Base-by-base conservation (phyloP, 2,888 invertebrate genomes). In the Meiosimyza decipiens region DNA sequence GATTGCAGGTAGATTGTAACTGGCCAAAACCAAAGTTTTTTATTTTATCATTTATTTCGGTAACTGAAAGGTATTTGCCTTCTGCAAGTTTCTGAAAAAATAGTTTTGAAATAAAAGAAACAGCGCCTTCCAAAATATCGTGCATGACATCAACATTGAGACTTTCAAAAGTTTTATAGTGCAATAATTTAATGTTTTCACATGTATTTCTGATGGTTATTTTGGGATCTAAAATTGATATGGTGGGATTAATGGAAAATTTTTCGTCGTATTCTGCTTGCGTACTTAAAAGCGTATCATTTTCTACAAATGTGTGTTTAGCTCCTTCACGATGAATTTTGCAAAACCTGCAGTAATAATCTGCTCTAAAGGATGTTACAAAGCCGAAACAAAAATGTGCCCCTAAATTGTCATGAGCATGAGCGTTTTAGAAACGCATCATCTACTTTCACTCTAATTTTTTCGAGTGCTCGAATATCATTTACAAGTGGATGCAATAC, bases 321-420 rank as follows among this genome's bases (percentile, higher is more conserved):
- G 22, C 22, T 64, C 16, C 64, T 49, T 50, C 50, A 5, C 50
- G 50, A 64, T 66, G 62, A n/a, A 72, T 72, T 67, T 51, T 72
- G 55, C 66, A 60, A 50, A 62, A 70, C 49, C 57, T 70, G 70
- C 65, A 73, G 70, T 63, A 72, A 64, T 64, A 55, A 9, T 60
- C 47, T 15, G 70, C 73, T 40, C 62, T 65, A 47, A 71, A 71
- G 71, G 71, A 71, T 60, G 52, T 52, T 47, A 73, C 73, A 65
- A 70, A 68, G 22, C 67, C 72, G 28, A 65, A 67, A 62, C 72
- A 72, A 67, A 67, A 18, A n/a, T n/a, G 67, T 51, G 60, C 60
- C 51, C 72, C 64, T 28, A 64, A 50, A 49, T 64, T 63, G 16
- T 63, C 63, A 22, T 63, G 63, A 5, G 63, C 63, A n/a, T n/a